Evolutionary conservation across 37 sponge, comb jelly and placozoan species (phyloP), one percentile per base, ranked within the genome.

Genomic region (Spongilla lacustris): DNA sequence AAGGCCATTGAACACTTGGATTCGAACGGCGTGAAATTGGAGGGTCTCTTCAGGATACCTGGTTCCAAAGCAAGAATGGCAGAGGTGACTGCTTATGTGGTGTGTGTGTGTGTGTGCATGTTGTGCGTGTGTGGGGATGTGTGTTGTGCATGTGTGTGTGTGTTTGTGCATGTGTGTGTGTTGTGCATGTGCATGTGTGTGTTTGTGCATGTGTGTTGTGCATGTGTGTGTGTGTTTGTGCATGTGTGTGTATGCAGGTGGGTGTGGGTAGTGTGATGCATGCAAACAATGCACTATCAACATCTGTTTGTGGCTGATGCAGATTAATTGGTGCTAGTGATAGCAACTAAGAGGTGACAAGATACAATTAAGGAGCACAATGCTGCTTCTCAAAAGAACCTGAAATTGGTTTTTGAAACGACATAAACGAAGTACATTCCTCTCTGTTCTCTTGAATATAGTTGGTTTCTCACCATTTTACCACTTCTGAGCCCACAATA

Each of bases 31-130:
- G 81, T 95, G 68, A 91, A 75, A 69, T 84, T 74, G n/a, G 96
- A 92, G 46, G 96, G 96, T 2, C 49, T 95, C 26, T 95, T 95
- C 41, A 66, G 96, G 58, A 87, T 95, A 69, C 74, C 93, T 21
- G 93, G 93, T 21, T 79, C 94, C 66, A 93, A 89, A 66, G 74
- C 85, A 0, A 84, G 89, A 21, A 92, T 92, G 10, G 66, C 75
- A 36, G 83, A 89, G 93, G 93, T 92, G 11, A 30, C 1, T 58
- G 58, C 19, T 72, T 72, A 14, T 72, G 31, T 72, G 31, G 31
- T 72, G 73, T 32, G 28, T 72, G 73, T 29, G 28, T 49, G 24
- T 28, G 28, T n/a, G 38, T 77, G 78, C 22, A 4, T 37, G 38
- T 58, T 72, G 73, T 72, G 31, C 19, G 31, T 72, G 31, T 72